Evolutionary conservation across 2,113 vertebrate genomes (phyloP), one percentile per base, ranked within the genome.

Genomic region (Machaerirhynchus nigripectus): DNA sequence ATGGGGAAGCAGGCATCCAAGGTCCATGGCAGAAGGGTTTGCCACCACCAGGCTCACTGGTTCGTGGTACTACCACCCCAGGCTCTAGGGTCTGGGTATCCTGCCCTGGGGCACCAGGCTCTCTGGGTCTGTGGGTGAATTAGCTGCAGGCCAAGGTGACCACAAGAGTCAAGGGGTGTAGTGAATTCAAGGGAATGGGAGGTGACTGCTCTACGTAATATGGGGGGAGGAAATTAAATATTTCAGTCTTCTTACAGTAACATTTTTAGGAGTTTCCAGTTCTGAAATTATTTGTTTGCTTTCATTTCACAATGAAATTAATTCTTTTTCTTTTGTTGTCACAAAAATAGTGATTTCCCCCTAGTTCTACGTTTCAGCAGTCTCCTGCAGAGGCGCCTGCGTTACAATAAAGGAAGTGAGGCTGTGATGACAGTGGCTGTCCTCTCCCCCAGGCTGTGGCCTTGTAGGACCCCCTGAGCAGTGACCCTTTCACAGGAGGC

Each of bases 351-450:
- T 39, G 9, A 52, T 74, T 84, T 49, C 16, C 3, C 13, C 33
- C 1, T 0, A 44, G 67, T 73, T 93, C 42, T 91, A 47, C 20
- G 2, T 61, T 77, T 74, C 64, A 52, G 15, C 55, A 57, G 28
- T n/a, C 35, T 75, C 65, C 47, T 53, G 39, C 14, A 13, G 75
- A 68, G 39, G 18, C 7, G 37, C 11, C 47, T 44, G 30, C 0
- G 0, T 65, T 65, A 35, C 0, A 0, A 12, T 9, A 35, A 39
- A 19, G 16, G 53, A 39, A 52, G 12, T 12, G 39, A n/a, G 20
- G 26, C 30, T 65, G 46, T 3, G 8, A 8, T 56, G 76, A 37
- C 8, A 1, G 47, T 35, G 44, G 22, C 47, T 3, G 1, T 50
- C 39, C 31, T 53, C 23, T 69, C 11, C 19, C 39, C 8, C 15